phyloP scores from a whole-genome alignment of 2,888 invertebrate genomes.

The Amblyjoppa fuscipennis region DNA sequence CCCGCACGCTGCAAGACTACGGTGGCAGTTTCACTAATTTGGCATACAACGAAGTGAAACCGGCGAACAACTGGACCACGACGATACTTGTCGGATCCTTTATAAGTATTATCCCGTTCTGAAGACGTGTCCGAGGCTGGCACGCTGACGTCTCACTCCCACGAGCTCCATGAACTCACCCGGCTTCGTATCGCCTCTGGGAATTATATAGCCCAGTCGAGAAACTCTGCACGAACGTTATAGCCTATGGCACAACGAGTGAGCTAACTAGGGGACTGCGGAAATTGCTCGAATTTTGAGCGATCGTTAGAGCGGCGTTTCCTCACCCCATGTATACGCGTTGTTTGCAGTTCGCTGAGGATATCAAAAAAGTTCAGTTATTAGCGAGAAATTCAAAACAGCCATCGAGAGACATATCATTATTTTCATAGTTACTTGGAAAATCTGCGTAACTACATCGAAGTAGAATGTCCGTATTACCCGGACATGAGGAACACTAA shows the following conservation, averaged over 20 bases:
- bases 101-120: background rate
- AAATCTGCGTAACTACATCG: background rate
- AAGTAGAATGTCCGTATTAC: slow-evolving; percentile 3
- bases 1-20: slow-evolving; percentile 66
- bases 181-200: slow-evolving; percentile 31
- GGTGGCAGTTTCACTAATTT: slow-evolving; percentile 47
- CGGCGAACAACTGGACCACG: slow-evolving; percentile 37
- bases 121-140: background rate
- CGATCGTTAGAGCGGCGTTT: background rate
- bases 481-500: slow-evolving; percentile 32
- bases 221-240: slow-evolving; percentile 16
- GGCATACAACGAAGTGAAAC: slow-evolving; percentile 19
- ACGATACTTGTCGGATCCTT: slow-evolving; percentile 32
- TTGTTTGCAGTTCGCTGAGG: background rate
- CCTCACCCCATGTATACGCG: background rate
- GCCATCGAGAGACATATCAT: background rate
- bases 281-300: background rate
- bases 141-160: slow-evolving; percentile 17
- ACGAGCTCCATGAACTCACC: slow-evolving; percentile 39
- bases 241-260: background rate
- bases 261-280: background rate
- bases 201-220: slow-evolving; percentile 23
- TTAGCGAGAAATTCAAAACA: background rate
- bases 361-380: background rate
- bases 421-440: background rate